Percentiles rank a stretch among this genome's conserved stretches.
phyloP scores from a whole-genome alignment of 2,113 vertebrate species.

The Mobula birostris region DNA sequence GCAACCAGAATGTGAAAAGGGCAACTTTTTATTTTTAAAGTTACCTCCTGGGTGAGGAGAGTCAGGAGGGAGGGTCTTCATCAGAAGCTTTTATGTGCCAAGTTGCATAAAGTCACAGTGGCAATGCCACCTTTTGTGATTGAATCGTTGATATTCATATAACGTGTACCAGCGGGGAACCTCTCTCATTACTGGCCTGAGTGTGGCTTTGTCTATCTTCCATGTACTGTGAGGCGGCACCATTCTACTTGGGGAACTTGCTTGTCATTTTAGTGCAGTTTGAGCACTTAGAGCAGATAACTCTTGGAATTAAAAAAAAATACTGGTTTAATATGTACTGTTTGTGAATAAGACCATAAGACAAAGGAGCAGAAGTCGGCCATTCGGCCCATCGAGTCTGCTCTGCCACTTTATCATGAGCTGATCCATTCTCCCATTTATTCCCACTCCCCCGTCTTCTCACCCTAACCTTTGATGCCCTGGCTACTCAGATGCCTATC shows the following conservation, averaged over 20 bases:
- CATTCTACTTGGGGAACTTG: no score
- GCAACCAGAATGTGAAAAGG: slow-evolving; percentile 9
- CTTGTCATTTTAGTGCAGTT: background rate
- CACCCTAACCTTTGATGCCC: no score
- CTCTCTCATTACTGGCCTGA: background rate
- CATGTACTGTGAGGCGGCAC: background rate
- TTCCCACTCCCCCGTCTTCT: no score
- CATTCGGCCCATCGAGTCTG: no score
- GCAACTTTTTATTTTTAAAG: background rate
- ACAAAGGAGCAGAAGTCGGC: no score
- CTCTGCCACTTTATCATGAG: no score
- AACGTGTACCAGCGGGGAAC: background rate
- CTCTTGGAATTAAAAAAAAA: background rate
- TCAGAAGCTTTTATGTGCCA: background rate
- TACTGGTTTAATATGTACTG: background rate
- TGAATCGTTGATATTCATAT: background rate
- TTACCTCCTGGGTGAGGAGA: background rate
- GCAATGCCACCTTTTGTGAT: background rate
- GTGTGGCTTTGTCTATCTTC: background rate
- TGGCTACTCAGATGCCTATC: no score
- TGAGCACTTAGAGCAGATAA: background rate
- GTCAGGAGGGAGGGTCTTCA: background rate
- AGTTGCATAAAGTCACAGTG: no score
- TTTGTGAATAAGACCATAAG: no score
- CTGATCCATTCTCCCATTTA: no score